phyloP scores from a whole-genome alignment of 2,888 invertebrate genomes.

The Eristalis tenax region DNA sequence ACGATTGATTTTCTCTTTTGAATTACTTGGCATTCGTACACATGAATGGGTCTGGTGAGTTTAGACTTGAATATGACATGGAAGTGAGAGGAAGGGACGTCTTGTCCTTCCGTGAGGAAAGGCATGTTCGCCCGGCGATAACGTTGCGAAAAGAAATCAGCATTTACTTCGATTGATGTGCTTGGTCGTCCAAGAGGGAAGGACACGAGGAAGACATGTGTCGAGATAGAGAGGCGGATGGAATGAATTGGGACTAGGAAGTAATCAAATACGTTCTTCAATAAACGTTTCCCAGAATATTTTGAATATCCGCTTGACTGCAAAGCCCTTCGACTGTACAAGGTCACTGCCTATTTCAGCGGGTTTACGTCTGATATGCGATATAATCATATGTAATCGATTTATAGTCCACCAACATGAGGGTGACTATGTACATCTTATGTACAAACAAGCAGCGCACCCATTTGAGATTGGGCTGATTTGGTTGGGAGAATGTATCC shows the following conservation, averaged over 20 bases:
- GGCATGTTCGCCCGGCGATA: background rate
- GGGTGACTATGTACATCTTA: too few species aligned
- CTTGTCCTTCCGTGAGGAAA: too few species aligned
- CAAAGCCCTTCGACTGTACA: background rate
- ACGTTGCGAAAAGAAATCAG: background rate
- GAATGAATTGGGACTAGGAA: background rate
- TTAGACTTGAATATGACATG: background rate
- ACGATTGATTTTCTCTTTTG: conserved; percentile 16
- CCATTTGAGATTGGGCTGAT: background rate
- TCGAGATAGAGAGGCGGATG: background rate
- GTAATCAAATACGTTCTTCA: background rate
- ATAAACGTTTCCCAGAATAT: conserved; percentile 10
- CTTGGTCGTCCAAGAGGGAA: background rate
- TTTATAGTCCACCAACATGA: conserved; percentile 3
- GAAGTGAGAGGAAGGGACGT: background rate
- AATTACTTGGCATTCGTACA: conserved; percentile 30
- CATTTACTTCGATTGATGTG: background rate
- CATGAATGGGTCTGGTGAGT: background rate
- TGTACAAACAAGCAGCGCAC: background rate
- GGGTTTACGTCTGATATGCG: background rate
- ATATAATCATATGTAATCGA: conserved; percentile 18
- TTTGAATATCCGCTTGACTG: background rate
- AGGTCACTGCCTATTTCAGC: background rate
- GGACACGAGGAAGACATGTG: background rate
- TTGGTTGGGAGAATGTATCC: background rate